These are phyloP conservation scores for Drosophila phalerata DNA, from an alignment of 2,888 invertebrate species.

Conservation along the genomic window DNA sequence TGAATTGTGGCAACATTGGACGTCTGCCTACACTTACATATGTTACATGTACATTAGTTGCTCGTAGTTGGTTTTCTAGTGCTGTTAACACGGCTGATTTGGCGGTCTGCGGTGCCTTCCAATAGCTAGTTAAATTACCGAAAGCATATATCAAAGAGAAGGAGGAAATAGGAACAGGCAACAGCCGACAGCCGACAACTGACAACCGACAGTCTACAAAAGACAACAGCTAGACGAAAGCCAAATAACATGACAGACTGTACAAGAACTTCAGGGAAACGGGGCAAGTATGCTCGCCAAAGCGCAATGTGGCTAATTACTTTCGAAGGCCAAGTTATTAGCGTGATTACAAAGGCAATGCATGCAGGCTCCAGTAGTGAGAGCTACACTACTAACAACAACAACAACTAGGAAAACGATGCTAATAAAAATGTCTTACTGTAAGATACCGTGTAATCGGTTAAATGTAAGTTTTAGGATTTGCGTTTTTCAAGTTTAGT, in stretches of 20 bases:
- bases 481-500: too few species aligned
- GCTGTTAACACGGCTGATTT: slow-evolving; percentile 43
- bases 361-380: slow-evolving; percentile 25
- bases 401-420: background rate
- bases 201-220: slow-evolving; percentile 5
- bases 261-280: background rate
- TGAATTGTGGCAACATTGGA: slow-evolving; percentile 54
- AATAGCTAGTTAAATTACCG: slow-evolving; percentile 67
- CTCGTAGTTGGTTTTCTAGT: slow-evolving; percentile 13
- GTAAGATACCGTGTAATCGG: background rate
- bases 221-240: slow-evolving; percentile 1
- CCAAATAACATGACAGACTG: slow-evolving; percentile 45
- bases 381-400: background rate
- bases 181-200: slow-evolving; percentile 6
- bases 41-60: background rate
- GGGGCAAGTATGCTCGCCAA: slow-evolving; percentile 35
- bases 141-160: slow-evolving; percentile 54
- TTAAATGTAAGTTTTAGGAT: too few species aligned
- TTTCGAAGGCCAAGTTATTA: slow-evolving; percentile 81
- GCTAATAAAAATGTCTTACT: background rate
- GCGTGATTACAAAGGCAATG: slow-evolving; percentile 79
- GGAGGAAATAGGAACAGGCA: background rate
- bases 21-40: slow-evolving; percentile 12
- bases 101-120: slow-evolving; percentile 51
- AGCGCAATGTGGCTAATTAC: slow-evolving; percentile 80